These are phyloP conservation scores for Liasis olivaceus DNA, from an alignment of 2,797 vertebrate species.

Conservation along the genomic window DNA sequence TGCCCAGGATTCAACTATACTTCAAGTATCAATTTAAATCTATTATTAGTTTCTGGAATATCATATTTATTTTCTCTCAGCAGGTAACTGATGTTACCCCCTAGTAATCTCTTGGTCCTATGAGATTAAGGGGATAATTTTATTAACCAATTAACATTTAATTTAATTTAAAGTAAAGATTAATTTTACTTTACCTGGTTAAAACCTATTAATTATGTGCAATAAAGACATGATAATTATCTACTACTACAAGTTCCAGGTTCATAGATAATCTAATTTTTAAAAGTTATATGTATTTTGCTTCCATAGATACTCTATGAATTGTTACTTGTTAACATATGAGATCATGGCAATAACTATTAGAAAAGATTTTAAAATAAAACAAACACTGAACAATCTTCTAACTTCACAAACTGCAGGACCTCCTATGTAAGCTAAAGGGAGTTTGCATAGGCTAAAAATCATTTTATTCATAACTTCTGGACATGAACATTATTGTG, in stretches of 20 bases:
- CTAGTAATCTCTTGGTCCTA: background rate
- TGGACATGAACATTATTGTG: background rate
- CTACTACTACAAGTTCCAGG: background rate
- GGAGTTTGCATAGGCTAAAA: background rate
- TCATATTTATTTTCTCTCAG: background rate
- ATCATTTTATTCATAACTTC: background rate
- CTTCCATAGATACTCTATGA: background rate
- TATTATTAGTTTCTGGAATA: background rate
- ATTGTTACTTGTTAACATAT: background rate
- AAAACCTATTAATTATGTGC: background rate
- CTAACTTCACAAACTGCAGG: background rate
- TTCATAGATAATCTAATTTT: background rate
- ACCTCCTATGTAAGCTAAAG: background rate
- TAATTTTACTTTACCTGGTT: background rate
- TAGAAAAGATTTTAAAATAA: background rate
- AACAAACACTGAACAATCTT: background rate
- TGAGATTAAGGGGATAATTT: background rate
- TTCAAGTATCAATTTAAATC: background rate
- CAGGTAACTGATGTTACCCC: background rate
- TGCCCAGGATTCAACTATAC: background rate
- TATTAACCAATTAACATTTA: background rate
- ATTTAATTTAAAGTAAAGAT: background rate
- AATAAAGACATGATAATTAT: background rate
- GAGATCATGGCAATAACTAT: background rate
- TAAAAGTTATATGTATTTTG: background rate